These are phyloP conservation scores for Nudaria mundana DNA, from an alignment of 2,888 invertebrate genomes.

Conservation along the genomic window DNA sequence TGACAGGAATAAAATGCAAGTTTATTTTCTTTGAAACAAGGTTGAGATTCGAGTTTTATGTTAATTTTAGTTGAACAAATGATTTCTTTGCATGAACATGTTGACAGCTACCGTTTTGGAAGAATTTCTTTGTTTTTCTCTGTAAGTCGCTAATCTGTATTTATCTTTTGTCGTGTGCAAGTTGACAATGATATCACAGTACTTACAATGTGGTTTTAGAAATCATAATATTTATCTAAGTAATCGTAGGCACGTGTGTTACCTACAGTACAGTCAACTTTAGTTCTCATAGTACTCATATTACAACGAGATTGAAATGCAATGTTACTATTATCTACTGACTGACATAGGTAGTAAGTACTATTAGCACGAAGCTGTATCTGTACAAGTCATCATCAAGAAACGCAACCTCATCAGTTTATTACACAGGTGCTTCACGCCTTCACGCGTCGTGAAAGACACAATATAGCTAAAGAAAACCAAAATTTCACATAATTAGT, in stretches of 20 bases:
- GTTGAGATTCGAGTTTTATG: slow-evolving; percentile 14
- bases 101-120: slow-evolving; percentile 65
- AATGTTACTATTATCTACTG: too few relatives aligned
- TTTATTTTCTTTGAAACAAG: slow-evolving; percentile 11
- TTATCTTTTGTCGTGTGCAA: slow-evolving; percentile 33
- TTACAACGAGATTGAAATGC: too few relatives aligned
- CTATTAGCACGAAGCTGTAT: too few relatives aligned
- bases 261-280: too few relatives aligned
- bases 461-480: too few relatives aligned
- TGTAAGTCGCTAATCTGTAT: slow-evolving; percentile 58
- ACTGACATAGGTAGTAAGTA: too few relatives aligned
- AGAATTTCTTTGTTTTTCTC: slow-evolving; percentile 58
- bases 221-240: slow-evolving; percentile 12
- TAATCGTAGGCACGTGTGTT: not conserved
- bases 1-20: slow-evolving; percentile 3
- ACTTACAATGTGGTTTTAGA: slow-evolving; percentile 20
- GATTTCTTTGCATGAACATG: slow-evolving; percentile 26
- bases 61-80: slow-evolving; percentile 6
- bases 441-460: too few relatives aligned
- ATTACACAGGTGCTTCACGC: too few relatives aligned
- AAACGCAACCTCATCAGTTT: too few relatives aligned
- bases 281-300: too few relatives aligned
- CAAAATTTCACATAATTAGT: not conserved
- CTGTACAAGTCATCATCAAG: too few relatives aligned
- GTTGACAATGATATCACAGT: slow-evolving; percentile 23